These are phyloP conservation scores for Alectoris magna DNA, from an alignment of 2,797 vertebrate species.

Conservation along the genomic window DNA sequence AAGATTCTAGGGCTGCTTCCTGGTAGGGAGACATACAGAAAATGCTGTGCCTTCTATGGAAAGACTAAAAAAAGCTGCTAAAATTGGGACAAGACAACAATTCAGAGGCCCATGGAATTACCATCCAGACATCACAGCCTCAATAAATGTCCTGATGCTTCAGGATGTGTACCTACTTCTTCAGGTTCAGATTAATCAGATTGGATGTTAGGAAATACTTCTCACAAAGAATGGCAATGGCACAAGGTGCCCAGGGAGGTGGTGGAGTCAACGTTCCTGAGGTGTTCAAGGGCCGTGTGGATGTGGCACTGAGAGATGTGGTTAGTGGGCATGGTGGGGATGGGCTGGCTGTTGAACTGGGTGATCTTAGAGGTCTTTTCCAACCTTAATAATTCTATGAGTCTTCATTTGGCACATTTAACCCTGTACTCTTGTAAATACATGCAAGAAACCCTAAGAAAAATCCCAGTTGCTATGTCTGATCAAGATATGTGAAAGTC, in stretches of 20 bases:
- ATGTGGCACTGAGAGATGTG: too few relatives aligned
- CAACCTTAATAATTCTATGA: too few relatives aligned
- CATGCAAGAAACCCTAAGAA: not conserved
- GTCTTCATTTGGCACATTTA: not conserved
- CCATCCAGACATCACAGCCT: not conserved
- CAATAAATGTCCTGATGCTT: not conserved
- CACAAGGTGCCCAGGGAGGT: too few relatives aligned
- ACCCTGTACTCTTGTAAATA: not conserved
- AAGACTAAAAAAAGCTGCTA: not conserved
- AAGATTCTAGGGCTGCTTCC: not conserved
- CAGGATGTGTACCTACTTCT: accelerated
- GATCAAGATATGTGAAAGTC: not conserved
- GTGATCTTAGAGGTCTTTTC: too few relatives aligned
- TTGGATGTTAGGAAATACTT: too few relatives aligned
- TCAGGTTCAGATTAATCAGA: too few relatives aligned
- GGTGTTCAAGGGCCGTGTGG: too few relatives aligned
- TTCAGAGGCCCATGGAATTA: not conserved
- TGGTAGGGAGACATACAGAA: accelerated
- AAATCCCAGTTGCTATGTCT: not conserved
- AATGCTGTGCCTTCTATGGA: not conserved
- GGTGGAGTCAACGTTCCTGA: too few relatives aligned
- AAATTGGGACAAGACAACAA: not conserved
- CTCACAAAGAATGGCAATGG: too few relatives aligned
- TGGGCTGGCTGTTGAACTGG: too few relatives aligned
- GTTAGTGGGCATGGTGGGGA: too few relatives aligned